Conservation (phyloP, 2,888 invertebrate genomes). For the Micoletzkya japonica region DNA sequence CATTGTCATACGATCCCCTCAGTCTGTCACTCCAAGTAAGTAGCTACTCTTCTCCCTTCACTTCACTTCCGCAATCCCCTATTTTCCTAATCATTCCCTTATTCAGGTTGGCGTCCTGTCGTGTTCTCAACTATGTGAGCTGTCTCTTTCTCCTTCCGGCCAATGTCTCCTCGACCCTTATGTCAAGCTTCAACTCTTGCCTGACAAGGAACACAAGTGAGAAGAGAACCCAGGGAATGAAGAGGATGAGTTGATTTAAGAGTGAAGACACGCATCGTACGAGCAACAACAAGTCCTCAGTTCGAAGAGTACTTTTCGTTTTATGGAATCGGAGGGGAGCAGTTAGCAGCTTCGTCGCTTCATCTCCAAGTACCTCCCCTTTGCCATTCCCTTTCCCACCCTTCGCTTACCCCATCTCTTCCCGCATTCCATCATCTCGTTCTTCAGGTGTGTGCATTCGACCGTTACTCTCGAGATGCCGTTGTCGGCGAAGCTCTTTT, state of each 20-base stretch:
- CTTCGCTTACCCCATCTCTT: background rate
- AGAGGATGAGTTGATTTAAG: conserved; percentile 12
- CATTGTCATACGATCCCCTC: conserved; percentile 55
- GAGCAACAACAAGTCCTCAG: conserved; percentile 91
- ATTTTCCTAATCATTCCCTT: background rate
- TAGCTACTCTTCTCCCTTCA: background rate
- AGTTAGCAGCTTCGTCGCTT: conserved; percentile 76
- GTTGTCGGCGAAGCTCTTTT: conserved; percentile 96
- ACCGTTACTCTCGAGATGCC: conserved; percentile 95
- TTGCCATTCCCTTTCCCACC: background rate
- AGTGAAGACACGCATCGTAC: conserved; percentile 90
- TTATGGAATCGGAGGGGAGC: conserved; percentile 74
- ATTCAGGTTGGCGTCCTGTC: conserved; percentile 53
- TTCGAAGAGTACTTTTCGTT: conserved; percentile 99
- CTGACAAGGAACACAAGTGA: conserved; percentile 71
- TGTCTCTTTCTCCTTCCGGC: conserved; percentile 49
- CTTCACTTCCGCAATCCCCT: no score
- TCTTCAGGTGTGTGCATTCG: conserved; percentile 76
- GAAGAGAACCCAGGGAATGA: background rate
- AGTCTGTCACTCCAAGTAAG: conserved; percentile 53
- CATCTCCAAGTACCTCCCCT: conserved; percentile 73
- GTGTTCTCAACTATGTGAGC: conserved; percentile 56
- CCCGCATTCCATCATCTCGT: background rate
- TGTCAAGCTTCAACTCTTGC: conserved; percentile 92
- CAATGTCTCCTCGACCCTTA: conserved; percentile 79